Percentiles rank a stretch among this genome's conserved stretches.
phyloP scores from a whole-genome alignment of 2,113 vertebrate genomes.

The Globicephala melas region DNA sequence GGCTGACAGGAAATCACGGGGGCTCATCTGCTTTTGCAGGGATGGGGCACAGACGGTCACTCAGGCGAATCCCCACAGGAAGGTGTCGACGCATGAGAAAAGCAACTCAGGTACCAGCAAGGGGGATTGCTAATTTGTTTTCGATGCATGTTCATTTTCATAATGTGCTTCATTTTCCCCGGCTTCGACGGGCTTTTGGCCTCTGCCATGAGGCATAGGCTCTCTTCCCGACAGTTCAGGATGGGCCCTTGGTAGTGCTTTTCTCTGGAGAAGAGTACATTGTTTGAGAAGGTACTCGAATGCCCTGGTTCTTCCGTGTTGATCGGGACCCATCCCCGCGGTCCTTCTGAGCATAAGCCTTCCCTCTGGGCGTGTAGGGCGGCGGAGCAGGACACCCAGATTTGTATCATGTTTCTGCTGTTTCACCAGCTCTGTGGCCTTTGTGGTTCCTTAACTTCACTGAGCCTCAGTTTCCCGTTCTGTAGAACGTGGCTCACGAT shows the following conservation, averaged over 20 bases:
- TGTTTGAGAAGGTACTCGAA: constrained; percentile 29
- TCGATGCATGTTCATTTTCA: not conserved
- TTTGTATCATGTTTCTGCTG: rapidly evolving
- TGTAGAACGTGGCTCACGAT: not conserved
- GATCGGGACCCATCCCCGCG: not conserved
- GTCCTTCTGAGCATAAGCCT: constrained; percentile 26
- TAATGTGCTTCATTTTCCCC: not conserved
- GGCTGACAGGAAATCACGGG: not conserved
- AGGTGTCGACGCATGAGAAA: not conserved
- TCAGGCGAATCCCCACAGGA: not conserved
- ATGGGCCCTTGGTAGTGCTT: not conserved
- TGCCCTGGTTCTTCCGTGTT: constrained; percentile 52
- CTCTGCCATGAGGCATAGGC: not conserved
- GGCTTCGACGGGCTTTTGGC: not conserved
- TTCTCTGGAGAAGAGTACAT: constrained; percentile 58
- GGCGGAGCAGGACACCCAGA: rapidly evolving
- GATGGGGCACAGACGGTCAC: not conserved
- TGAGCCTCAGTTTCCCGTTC: not conserved
- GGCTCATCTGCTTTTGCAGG: not conserved
- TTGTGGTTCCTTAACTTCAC: not conserved
- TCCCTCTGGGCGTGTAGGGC: not conserved
- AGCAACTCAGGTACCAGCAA: not conserved
- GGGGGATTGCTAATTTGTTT: not conserved
- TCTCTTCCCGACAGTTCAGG: not conserved
- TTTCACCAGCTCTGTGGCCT: not conserved